Percentiles rank a stretch among this genome's conserved stretches.
phyloP scores from a whole-genome alignment of 2,888 invertebrate genomes.

The Notodonta dromedarius region DNA sequence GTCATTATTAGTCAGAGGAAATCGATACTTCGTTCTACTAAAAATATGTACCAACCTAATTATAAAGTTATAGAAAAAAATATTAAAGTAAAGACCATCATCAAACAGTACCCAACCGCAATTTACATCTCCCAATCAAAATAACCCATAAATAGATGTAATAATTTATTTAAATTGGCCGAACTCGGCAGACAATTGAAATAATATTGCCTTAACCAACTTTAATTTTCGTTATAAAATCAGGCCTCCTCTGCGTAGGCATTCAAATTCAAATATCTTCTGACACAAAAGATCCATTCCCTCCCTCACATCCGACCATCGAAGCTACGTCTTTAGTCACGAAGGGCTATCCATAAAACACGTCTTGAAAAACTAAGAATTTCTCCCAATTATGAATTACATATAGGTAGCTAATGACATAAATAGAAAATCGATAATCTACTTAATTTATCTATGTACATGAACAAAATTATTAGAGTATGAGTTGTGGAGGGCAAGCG shows the following conservation, averaged over 20 bases:
- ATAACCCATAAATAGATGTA: neutral
- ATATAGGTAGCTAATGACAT: too few relatives aligned
- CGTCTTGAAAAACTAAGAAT: neutral
- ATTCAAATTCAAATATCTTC: conserved; percentile 38
- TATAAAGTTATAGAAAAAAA: too few relatives aligned
- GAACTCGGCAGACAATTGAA: conserved; percentile 25
- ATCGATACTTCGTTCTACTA: too few relatives aligned
- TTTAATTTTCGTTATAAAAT: conserved; percentile 32
- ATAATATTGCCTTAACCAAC: conserved; percentile 27
- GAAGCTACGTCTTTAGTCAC: neutral
- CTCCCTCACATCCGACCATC: conserved; percentile 23
- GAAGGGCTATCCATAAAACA: neutral
- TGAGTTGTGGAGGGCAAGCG: too few relatives aligned
- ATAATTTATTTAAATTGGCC: conserved; percentile 30
- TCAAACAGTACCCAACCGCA: too few relatives aligned
- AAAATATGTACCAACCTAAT: too few relatives aligned
- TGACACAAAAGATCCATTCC: conserved; percentile 37
- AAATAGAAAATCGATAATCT: too few relatives aligned
- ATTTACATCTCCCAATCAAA: too few relatives aligned
- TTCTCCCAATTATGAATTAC: neutral
- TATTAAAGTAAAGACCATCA: too few relatives aligned
- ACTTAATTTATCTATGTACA: too few relatives aligned
- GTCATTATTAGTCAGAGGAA: too few relatives aligned
- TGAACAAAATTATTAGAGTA: too few relatives aligned
- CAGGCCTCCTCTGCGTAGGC: conserved; percentile 18